Percentiles rank a stretch among this genome's conserved stretches.
These are phyloP conservation scores for Lophotis ruficrista DNA, from an alignment of 2,113 vertebrate species.

Conservation along the genomic window DNA sequence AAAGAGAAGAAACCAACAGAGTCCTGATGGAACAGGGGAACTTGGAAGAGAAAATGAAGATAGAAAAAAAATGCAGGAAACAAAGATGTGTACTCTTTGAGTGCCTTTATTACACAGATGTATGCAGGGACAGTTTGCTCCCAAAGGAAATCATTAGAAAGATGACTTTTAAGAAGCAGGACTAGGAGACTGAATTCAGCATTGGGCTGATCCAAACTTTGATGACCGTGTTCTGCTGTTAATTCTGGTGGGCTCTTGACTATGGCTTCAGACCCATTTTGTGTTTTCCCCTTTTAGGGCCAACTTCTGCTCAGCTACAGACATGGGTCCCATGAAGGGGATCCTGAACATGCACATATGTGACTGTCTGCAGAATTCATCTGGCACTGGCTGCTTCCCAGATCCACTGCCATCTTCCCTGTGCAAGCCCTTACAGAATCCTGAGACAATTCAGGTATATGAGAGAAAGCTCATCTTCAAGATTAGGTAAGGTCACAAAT, in stretches of 20 bases:
- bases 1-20: background rate
- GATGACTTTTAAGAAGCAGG: background rate
- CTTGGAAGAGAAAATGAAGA: slow-evolving; percentile 15
- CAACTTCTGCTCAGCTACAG: background rate
- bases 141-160: slow-evolving; percentile 16
- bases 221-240: background rate
- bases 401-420: background rate
- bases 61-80: slow-evolving; percentile 11
- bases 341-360: background rate
- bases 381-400: background rate
- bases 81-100: background rate
- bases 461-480: background rate
- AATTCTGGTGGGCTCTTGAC: background rate
- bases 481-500: background rate
- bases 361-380: background rate
- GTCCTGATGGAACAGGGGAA: background rate
- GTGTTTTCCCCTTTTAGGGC: background rate
- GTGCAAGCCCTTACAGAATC: background rate
- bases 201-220: background rate
- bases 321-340: background rate
- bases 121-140: background rate
- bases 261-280: background rate
- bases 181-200: background rate
- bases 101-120: background rate
- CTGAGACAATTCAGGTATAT: background rate